Evolutionary conservation across 1,140 invertebrate genomes (phyloP).

Genomic region (Fopius arisanus): DNA sequence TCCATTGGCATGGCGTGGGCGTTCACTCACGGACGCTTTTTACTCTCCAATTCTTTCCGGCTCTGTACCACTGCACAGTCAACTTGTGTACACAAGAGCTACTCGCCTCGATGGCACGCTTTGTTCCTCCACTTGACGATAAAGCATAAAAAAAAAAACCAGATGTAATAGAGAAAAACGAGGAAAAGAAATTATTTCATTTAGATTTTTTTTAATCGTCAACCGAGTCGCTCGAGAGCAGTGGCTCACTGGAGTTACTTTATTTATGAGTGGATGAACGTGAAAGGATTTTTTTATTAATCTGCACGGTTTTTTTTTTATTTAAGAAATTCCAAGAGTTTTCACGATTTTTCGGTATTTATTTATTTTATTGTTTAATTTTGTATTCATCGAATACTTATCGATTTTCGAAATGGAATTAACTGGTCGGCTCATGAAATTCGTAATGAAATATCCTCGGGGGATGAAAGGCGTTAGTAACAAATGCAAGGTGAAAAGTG

Average conservation of each 20-base stretch:
- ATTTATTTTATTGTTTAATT: no score
- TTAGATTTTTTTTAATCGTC: background rate
- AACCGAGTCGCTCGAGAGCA: no score
- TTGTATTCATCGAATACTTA: no score
- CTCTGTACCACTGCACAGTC: background rate
- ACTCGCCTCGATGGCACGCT: background rate
- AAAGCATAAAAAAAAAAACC: background rate
- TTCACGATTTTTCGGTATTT: no score
- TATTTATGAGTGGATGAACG: no score
- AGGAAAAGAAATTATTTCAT: background rate
- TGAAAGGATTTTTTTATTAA: no score
- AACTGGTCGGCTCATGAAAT: no score
- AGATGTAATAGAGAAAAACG: background rate
- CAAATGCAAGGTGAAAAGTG: background rate
- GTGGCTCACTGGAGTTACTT: no score
- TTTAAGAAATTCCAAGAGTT: no score
- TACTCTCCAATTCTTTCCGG: constrained; percentile 21
- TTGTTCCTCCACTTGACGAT: background rate
- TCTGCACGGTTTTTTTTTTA: no score
- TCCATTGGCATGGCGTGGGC: background rate
- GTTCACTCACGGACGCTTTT: background rate
- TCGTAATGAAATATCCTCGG: background rate
- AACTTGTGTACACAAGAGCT: background rate
- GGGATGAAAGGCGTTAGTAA: background rate
- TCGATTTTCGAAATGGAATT: no score